Evolutionary conservation across 2,888 invertebrate species (phyloP).

Genomic region (Liopterus haemorrhoidalis): DNA sequence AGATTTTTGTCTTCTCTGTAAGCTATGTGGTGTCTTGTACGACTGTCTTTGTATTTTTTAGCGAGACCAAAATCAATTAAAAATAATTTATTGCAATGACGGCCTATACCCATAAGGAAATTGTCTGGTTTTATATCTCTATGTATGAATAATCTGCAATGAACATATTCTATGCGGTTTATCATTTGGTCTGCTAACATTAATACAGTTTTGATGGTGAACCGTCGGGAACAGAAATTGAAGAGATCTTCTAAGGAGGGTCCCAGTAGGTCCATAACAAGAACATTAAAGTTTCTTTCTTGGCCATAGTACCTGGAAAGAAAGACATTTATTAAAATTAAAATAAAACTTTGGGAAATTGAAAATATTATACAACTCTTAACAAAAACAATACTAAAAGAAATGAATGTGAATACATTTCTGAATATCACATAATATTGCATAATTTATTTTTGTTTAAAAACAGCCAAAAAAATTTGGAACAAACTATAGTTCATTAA

Average conservation of each 20-base stretch:
- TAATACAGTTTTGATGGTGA: conserved; percentile 60
- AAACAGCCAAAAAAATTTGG: too few relatives aligned
- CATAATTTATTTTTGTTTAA: too few relatives aligned
- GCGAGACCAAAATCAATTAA: conserved; percentile 60
- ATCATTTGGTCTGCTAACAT: conserved; percentile 55
- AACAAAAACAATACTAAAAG: too few relatives aligned
- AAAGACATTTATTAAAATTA: too few relatives aligned
- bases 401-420: too few relatives aligned
- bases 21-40: conserved; percentile 55
- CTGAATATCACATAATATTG: too few relatives aligned
- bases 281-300: too few relatives aligned
- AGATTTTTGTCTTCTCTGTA: conserved; percentile 62
- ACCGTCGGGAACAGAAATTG: conserved; percentile 58
- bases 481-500: too few relatives aligned
- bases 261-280: conserved; percentile 59
- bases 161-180: conserved; percentile 55
- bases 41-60: conserved; percentile 56
- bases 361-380: too few relatives aligned
- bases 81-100: conserved; percentile 50
- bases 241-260: conserved; percentile 56
- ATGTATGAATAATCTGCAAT: conserved; percentile 59
- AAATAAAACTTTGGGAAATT: too few relatives aligned
- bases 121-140: conserved; percentile 51
- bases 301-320: too few relatives aligned
- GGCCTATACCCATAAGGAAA: conserved; percentile 55